Base-by-base conservation (phyloP, 2,113 vertebrate species). In the Cacatua alba region DNA sequence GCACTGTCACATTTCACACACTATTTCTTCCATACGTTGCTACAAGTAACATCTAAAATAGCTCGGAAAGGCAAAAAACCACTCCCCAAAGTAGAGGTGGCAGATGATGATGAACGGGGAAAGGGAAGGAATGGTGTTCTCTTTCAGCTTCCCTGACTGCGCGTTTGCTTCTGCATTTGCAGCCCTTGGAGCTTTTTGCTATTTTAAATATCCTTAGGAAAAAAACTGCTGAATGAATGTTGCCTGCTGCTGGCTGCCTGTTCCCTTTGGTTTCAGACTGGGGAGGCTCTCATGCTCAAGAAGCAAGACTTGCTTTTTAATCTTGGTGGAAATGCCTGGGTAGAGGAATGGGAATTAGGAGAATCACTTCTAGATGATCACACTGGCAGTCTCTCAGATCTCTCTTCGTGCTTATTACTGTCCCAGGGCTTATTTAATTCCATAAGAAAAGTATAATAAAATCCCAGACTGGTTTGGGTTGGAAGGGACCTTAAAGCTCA, bases 41-140 rank as follows among this genome's bases (percentile, higher is more conserved):
- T 96, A 28, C 43, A 82, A 70, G 82, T 81, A 64, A 77, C 76
- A 28, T 72, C 43, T 86, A 67, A 90, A 95, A 86, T 84, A 86
- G 65, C 86, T 92, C 49, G 72, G 63, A 49, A 93, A 74, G 64
- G 68, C 59, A 76, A 69, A 86, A 83, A 89, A 12, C 1, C 46
- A 11, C 68, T 89, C 63, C 65, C 51, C 44, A 25, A 67, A 70
- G 82, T 5, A 55, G 79, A 51, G 29, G 43, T 80, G 87, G 63
- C 59, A 93, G 87, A 20, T 83, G 49, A 26, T 43, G 64, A 83
- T 74, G 35, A 86, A 8, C 24, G 16, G n/a, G n/a, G 48, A 68
- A 59, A 88, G 51, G 33, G 65, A 59, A 68, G 41, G 74, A 88
- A 46, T 84, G 65, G 9, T 11, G 24, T 81, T 83, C 33, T 71